These are phyloP conservation scores for Hylaeus anthracinus DNA, from an alignment of 1,140 invertebrate species.

Conservation along the genomic window DNA sequence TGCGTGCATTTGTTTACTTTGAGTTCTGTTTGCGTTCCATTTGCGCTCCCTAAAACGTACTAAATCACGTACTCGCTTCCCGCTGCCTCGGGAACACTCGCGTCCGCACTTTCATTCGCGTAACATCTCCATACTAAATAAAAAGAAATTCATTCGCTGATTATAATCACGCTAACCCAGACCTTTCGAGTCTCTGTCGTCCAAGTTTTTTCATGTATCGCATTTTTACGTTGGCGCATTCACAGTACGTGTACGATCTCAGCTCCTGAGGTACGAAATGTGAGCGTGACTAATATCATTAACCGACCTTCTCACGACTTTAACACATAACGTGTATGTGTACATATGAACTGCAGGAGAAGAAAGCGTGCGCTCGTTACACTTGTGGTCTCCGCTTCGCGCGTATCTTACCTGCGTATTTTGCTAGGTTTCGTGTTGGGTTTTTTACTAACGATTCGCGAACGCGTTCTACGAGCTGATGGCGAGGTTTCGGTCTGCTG, in stretches of 20 bases:
- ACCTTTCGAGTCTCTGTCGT: slow-evolving; percentile 2
- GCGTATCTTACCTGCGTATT: slow-evolving; percentile 4
- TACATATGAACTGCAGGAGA: slow-evolving; percentile 8
- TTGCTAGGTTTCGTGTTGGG: slow-evolving; percentile 15
- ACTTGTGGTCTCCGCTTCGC: slow-evolving; percentile 48
- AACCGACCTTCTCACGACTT: slow-evolving; percentile 7
- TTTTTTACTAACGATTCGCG: slow-evolving; percentile 20
- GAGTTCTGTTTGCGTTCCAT: slow-evolving; percentile 9
- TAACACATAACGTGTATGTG: slow-evolving; percentile 19
- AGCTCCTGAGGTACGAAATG: slow-evolving; percentile 79
- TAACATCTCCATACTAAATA: not conserved
- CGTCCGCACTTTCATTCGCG: not conserved
- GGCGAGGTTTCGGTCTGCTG: not conserved
- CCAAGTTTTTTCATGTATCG: slow-evolving; percentile 18
- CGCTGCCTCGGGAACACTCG: slow-evolving; percentile 29
- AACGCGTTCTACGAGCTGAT: slow-evolving; percentile 14
- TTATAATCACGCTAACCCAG: not conserved
- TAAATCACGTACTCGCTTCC: not conserved
- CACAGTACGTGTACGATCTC: slow-evolving; percentile 76
- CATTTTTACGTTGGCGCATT: slow-evolving; percentile 32
- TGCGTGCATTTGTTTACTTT: slow-evolving; percentile 20
- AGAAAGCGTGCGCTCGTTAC: slow-evolving; percentile 24
- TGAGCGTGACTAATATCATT: slow-evolving; percentile 54
- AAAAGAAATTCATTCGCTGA: not conserved
- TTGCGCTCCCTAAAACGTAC: not conserved